Evolutionary conservation across 2,797 vertebrate genomes (phyloP).

Genomic region (Peromyscus melanophrys): DNA sequence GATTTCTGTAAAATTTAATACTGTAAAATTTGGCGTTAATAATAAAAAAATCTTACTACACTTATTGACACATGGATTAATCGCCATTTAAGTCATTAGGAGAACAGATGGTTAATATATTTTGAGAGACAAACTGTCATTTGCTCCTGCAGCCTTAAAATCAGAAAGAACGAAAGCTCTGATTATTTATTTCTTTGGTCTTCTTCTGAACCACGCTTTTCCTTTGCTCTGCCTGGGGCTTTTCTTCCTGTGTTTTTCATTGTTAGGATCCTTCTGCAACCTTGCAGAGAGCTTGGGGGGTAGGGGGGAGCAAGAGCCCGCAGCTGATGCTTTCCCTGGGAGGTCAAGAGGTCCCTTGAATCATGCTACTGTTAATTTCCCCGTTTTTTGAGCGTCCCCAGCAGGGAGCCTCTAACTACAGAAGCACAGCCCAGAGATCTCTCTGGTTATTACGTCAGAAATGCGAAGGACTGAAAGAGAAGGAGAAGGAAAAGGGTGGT

Average conservation of each 20-base stretch:
- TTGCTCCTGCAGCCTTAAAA: conserved; percentile 85
- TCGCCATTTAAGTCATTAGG: conserved; percentile 88
- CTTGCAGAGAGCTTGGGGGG: conserved; percentile 92
- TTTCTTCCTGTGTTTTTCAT: conserved; percentile 73
- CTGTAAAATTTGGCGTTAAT: conserved; percentile 88
- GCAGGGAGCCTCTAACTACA: conserved; percentile 94
- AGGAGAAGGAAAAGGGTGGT: conserved; percentile 80
- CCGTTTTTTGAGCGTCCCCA: conserved; percentile 91
- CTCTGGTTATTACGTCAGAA: conserved; percentile 86
- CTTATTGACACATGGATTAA: conserved; percentile 88
- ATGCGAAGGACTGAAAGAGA: conserved; percentile 83
- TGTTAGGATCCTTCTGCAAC: conserved; percentile 90
- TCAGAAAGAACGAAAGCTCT: conserved; percentile 77
- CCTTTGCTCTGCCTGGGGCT: conserved; percentile 50
- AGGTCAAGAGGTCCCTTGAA: conserved; percentile 93
- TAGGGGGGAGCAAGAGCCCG: conserved; percentile 90
- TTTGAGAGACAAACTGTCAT: conserved; percentile 84
- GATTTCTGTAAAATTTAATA: conserved; percentile 88
- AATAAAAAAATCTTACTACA: conserved; percentile 87
- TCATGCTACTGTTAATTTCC: conserved; percentile 95
- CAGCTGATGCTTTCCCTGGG: conserved; percentile 92
- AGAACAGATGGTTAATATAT: conserved; percentile 86
- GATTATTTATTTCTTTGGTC: conserved; percentile 84
- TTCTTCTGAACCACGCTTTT: conserved; percentile 49
- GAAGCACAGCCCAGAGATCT: conserved; percentile 87